A percentile compares a stretch with the other conserved stretches of the same genome.
Evolutionary conservation across 1,140 invertebrate genomes (phyloP).

Genomic region (Geopemphigus sp.): DNA sequence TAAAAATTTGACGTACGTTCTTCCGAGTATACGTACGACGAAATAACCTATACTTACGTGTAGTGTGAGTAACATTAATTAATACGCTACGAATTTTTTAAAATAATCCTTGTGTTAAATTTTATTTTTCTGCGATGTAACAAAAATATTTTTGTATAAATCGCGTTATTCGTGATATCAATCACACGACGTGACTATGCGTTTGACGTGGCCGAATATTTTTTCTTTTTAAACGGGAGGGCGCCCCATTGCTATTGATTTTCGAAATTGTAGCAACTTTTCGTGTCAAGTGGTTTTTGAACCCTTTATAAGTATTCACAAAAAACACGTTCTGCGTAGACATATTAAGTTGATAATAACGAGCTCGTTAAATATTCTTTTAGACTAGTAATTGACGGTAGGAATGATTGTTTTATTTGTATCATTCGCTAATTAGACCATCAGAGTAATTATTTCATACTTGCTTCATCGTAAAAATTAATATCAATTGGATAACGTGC

Average conservation of each 20-base stretch:
- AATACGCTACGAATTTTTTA: neutral
- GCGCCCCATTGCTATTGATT: conserved; percentile 2
- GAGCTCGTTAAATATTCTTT: neutral
- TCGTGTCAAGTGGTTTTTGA: neutral
- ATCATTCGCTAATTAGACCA: neutral
- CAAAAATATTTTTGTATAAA: neutral
- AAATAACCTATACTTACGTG: no score
- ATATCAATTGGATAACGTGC: no score
- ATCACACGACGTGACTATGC: conserved; percentile 25
- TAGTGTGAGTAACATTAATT: neutral
- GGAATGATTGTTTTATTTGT: neutral
- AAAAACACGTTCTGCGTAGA: neutral
- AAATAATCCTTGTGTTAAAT: conserved; percentile 7
- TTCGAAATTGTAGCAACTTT: conserved; percentile 22
- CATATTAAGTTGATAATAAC: neutral
- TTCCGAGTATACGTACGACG: no score
- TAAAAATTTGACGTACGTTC: no score
- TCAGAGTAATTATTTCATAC: no score
- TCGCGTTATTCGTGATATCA: conserved; percentile 24
- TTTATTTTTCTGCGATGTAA: neutral
- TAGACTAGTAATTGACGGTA: neutral
- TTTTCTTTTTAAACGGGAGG: conserved; percentile 16
- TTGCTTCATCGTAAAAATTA: no score
- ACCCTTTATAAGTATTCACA: neutral
- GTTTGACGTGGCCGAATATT: conserved; percentile 10